Base-by-base conservation (phyloP, 1,140 invertebrate genomes). In the Sitobion miscanthi region DNA sequence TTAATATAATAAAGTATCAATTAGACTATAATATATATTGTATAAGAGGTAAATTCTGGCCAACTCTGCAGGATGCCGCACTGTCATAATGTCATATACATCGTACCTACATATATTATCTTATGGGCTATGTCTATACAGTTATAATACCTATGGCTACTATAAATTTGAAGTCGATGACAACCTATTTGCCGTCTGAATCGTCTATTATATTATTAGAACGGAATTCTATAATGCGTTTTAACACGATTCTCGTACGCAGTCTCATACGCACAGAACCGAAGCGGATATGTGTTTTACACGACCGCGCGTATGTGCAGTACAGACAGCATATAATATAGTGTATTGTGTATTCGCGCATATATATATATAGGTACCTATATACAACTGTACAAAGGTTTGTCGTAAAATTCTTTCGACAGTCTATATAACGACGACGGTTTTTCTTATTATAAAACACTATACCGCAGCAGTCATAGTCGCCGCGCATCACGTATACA, bases 181-280 rank as follows among this genome's bases (percentile, higher is more conserved):
- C 62, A 77, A 77, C 62, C 62, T n/a, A 77, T 77, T 77, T 77
- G 62, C 62, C 62, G 62, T 77, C 62, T 17, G 62, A 77, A 77
- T 77, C 62, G 62, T 77, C 62, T n/a, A 62, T 62, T n/a, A 77
- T 77, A n/a, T 77, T 87, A 47, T 47, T 87, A 47, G 85, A 87
- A 87, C 45, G 85, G 85, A 87, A 87, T 87, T 87, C 85, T 17
- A 87, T 87, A 49, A 14, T 25, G 82, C n/a, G 8, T 42, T 85
- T 85, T 17, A 49, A 87, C 85, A 87, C 45, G 42, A 83, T 9
- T 62, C 57, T 62, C 57, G 25, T 57, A 57, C 52, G 20, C 54
- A 57, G 7, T 25, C 57, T 57, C 57, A 25, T 25, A 25, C 57
- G 21, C 21, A 1, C 14, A 77, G 14, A 77, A 14, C 7, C 62